Base-by-base conservation (phyloP, 2,888 invertebrate species). In the Caenorhabditis imperialis region DNA sequence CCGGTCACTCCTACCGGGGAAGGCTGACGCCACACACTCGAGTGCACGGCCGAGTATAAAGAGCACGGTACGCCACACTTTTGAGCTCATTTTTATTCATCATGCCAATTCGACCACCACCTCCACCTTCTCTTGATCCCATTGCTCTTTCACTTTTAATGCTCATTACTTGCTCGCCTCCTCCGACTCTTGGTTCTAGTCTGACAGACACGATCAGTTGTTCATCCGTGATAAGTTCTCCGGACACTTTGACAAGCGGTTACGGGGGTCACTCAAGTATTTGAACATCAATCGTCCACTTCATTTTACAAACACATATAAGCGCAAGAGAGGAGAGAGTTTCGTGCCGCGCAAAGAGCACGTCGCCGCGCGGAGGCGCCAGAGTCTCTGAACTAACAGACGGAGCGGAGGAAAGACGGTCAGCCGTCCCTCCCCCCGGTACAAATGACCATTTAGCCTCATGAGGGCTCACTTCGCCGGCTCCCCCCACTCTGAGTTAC, bases 241-340 rank as follows among this genome's bases (percentile, higher is more conserved):
- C n/a, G 69, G 69, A 70, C 69, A 60, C 53, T 70, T 70, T 70
- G 69, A 70, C 69, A 70, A 60, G 54, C 33, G 51, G 35, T 38
- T 38, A 27, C 40, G 37, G 25, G 40, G 48, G 40, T 63, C 65
- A 65, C 65, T 70, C 70, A 70, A 70, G 70, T 70, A 70, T 70
- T 70, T 70, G 61, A 70, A 70, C 70, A 70, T 70, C 61, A 70
- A 47, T 70, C 67, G 58, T 57, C 70, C 70, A 70, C 70, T 70
- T 70, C 70, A 70, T 70, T 61, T 61, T 70, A 70, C 70, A 70
- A 58, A 70, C 67, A 69, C 67, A 58, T 58, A 55, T 47, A 10
- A 12, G 27, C 12, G 38, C 18, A 27, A 37, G 3, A 33, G 40
- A 38, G 54, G 18, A 42, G 50, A 35, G 54, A 62, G 48, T 57